Base-by-base conservation (phyloP, 1,140 invertebrate genomes). In the Pomacea maculata region DNA sequence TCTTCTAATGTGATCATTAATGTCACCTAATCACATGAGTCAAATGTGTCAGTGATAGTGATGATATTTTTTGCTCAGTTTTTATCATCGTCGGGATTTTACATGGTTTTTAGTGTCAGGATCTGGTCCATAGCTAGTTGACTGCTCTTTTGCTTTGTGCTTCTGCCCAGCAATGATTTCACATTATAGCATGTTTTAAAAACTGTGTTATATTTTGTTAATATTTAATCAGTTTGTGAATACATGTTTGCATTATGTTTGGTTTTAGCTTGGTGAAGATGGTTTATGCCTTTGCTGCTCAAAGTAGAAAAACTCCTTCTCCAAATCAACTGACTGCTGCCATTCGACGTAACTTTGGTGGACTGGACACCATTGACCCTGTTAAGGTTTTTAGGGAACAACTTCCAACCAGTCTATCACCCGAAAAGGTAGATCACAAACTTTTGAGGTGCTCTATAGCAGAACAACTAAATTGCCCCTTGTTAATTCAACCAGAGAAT, bases 311-410 rank as follows among this genome's bases (percentile, higher is more conserved):
- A n/a, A n/a, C n/a, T n/a, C 85, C 85, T 55, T 85, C 85, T 12
- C 85, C 83, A 85, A 70, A 83, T 72, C 80, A 89, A 64, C 70
- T 90, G 70, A 74, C 86, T 68, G 87, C 87, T 82, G 82, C 86
- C 21, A 85, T 90, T 19, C 76, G 80, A 61, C 83, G 88, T 71
- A 90, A 90, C 82, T 90, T 90, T 86, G 87, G 88, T 21, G 88
- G 88, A 63, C 72, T 87, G 21, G 87, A 88, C 57, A 72, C 77
- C 34, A 76, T 88, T 6, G 78, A 89, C 80, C 83, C 86, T 19
- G 80, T 88, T 45, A 55, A 84, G 29, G 76, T 86, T 34, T 90
- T 90, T 75, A 68, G 64, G 45, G 11, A 80, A 21, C 63, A 83
- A 67, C 68, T 88, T n/a, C 52, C 82, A 63, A 64, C 75, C 17